Conservation (phyloP, 1,140 invertebrate genomes). For the Zeugodacus cucurbitae region DNA sequence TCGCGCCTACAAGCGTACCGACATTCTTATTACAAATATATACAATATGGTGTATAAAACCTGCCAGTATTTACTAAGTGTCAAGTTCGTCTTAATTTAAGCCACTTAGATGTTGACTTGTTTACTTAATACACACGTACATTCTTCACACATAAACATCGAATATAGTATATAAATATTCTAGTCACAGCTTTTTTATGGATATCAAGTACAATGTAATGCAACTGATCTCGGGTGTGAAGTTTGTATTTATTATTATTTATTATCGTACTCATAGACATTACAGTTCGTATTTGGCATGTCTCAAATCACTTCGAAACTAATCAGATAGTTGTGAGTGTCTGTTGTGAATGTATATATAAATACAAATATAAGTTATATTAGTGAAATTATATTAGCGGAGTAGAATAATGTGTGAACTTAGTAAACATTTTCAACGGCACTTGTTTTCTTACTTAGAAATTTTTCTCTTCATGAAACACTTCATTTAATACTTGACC, state of each 20-base stretch:
- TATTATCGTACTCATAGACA: background rate
- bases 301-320: background rate
- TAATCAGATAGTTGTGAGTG: background rate
- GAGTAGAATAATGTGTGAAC: background rate
- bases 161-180: background rate
- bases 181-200: background rate
- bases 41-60: background rate
- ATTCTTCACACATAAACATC: background rate
- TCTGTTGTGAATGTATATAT: no score
- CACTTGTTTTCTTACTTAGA: no score
- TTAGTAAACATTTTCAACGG: no score
- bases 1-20: background rate
- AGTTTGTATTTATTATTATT: conserved; percentile 33
- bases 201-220: background rate
- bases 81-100: conserved; percentile 37
- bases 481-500: no score
- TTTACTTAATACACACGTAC: background rate
- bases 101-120: background rate
- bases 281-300: background rate
- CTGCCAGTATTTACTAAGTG: background rate
- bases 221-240: background rate
- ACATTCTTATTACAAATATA: background rate
- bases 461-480: no score
- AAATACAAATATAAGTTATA: background rate
- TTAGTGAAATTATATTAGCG: no score